Base-by-base conservation (phyloP, 2,797 vertebrate species). In the Pelochelys cantorii region DNA sequence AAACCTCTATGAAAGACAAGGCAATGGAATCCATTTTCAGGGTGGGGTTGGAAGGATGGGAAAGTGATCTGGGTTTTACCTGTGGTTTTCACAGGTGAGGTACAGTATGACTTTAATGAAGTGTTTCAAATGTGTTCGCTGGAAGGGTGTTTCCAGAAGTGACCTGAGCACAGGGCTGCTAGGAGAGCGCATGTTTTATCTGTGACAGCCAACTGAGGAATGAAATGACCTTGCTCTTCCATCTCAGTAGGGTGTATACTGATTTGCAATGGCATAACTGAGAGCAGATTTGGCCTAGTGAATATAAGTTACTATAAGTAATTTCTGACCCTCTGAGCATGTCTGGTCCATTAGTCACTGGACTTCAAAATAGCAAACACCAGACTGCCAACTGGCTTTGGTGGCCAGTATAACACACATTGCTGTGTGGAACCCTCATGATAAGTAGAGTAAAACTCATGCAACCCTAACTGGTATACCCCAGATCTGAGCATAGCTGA, bases 1-100 rank as follows among this genome's bases (percentile, higher is more conserved):
- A 0, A 23, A 8, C 11, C n/a, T 7, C 17, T 1, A 2, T 29
- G 31, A 92, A 12, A 37, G 20, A 7, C 0, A 0, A 53, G 53
- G 5, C 0, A 17, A 11, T 57, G 31, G 31, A 56, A 14, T 84
- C 48, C 5, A 1, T 3, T 15, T 31, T 71, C 34, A 34, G 18
- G 68, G 57, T 65, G 5, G 11, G 52, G 29, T 6, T 79, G 29
- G 55, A 37, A 12, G 5, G 20, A 34, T 12, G 1, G 4, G 37
- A 87, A 34, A 60, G 48, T 77, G 25, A 48, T 52, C 25, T 77
- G 42, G 74, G 52, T 78, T 81, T 59, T 79, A 23, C 4, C 68
- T 14, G 27, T 78, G 29, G 53, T 27, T 78, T 84, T 53, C 3
- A 68, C 20, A 7, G 87, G n/a, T 6, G 37, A 91, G 80, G 11